A percentile compares a stretch with the other conserved stretches of the same genome.
Conservation (phyloP, 2,113 vertebrate species). For the Gymnogyps californianus region DNA sequence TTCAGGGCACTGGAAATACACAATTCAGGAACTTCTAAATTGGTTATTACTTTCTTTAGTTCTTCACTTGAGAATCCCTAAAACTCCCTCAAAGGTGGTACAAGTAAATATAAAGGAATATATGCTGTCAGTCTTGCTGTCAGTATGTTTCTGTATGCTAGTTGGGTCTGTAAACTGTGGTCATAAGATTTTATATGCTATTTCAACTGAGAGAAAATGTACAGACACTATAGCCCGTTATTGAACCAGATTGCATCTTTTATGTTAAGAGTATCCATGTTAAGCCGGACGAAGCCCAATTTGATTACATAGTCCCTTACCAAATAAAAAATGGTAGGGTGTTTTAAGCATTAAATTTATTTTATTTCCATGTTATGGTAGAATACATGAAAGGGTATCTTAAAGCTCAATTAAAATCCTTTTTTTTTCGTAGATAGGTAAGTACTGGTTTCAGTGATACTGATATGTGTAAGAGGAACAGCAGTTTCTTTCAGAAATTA, state of each 20-base stretch:
- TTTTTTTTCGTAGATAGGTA: not conserved
- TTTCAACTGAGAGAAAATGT: not conserved
- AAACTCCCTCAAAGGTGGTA: not conserved
- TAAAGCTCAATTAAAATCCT: not conserved
- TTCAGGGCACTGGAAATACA: not conserved
- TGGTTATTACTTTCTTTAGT: not conserved
- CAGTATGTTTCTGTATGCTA: not conserved
- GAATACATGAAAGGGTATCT: not conserved
- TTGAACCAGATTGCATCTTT: not conserved
- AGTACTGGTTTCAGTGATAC: not conserved
- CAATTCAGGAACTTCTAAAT: not conserved
- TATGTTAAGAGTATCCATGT: not conserved
- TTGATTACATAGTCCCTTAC: not conserved
- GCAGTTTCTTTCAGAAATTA: not conserved
- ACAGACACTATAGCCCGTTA: not conserved
- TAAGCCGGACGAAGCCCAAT: not conserved
- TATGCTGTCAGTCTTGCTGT: not conserved
- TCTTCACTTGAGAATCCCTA: not conserved
- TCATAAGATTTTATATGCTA: not conserved
- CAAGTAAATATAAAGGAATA: not conserved
- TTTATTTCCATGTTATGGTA: not conserved
- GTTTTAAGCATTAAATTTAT: not conserved
- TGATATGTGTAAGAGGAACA: not conserved
- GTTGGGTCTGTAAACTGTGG: not conserved
- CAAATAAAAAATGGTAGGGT: not conserved